Evolutionary conservation across 2,888 invertebrate genomes (phyloP).

Genomic region (Chironomus riparius): DNA sequence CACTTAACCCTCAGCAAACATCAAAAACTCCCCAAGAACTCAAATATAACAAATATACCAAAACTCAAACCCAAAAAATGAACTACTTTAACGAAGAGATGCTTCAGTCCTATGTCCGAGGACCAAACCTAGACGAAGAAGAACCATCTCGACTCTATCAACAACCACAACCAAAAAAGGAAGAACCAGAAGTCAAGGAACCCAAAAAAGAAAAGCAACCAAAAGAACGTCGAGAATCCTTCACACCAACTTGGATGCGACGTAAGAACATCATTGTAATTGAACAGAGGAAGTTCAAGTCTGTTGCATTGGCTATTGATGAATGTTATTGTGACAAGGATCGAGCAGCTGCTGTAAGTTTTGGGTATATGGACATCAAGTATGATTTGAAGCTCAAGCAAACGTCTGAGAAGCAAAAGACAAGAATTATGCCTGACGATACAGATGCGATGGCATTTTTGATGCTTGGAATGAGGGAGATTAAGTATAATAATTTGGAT

Average conservation of each 20-base stretch:
- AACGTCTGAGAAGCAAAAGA: slow-evolving; percentile 49
- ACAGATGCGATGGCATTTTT: slow-evolving; percentile 68
- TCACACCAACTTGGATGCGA: background rate
- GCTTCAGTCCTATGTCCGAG: slow-evolving; percentile 69
- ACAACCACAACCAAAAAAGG: slow-evolving; percentile 34
- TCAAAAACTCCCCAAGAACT: too few species aligned
- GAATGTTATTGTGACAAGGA: slow-evolving; percentile 87
- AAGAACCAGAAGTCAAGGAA: slow-evolving; percentile 35
- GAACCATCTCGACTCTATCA: slow-evolving; percentile 33
- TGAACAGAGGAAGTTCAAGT: slow-evolving; percentile 5
- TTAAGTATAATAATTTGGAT: slow-evolving; percentile 61
- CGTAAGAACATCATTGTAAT: slow-evolving; percentile 14
- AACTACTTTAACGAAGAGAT: slow-evolving; percentile 53
- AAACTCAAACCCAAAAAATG: slow-evolving; percentile 35
- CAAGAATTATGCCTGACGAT: slow-evolving; percentile 65
- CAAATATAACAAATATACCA: too few species aligned
- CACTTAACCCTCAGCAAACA: too few species aligned
- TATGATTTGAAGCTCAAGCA: slow-evolving; percentile 71
- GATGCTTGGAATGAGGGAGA: slow-evolving; percentile 65
- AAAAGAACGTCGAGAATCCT: background rate
- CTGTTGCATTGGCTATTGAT: slow-evolving; percentile 44
- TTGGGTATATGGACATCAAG: slow-evolving; percentile 70
- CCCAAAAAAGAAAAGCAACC: slow-evolving; percentile 29
- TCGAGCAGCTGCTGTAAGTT: slow-evolving; percentile 78
- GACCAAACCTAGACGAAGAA: slow-evolving; percentile 49